phyloP scores from a whole-genome alignment of 2,797 vertebrate genomes.

The Amblyraja radiata region DNA sequence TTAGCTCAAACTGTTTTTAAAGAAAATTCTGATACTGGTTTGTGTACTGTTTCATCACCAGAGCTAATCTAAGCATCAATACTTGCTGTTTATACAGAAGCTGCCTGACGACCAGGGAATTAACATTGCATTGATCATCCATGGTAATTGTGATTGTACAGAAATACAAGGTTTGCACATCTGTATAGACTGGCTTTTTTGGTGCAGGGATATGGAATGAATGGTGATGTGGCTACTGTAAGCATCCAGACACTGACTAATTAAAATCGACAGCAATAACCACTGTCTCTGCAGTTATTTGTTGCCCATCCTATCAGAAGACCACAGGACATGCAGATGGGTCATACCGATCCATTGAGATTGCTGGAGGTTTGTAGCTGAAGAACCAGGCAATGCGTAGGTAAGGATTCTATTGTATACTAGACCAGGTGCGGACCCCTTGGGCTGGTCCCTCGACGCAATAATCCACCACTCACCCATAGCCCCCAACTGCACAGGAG shows the following conservation, averaged over 20 bases:
- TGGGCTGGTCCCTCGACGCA: too few relatives aligned
- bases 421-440: too few relatives aligned
- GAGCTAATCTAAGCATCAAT: conserved; percentile 27
- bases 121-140: conserved; percentile 8
- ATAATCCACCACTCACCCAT: too few relatives aligned
- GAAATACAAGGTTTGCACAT: conserved; percentile 12
- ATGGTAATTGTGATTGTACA: background rate
- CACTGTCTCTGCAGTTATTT: background rate
- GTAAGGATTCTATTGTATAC: too few relatives aligned
- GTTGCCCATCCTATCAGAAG: background rate
- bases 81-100: conserved; percentile 31
- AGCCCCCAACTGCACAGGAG: too few relatives aligned
- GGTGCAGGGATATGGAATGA: conserved; percentile 30
- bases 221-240: conserved; percentile 32
- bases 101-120: background rate
- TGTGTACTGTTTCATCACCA: conserved; percentile 21
- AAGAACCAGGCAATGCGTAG: background rate
- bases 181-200: conserved; percentile 32
- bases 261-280: conserved; percentile 28
- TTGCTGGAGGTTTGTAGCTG: background rate
- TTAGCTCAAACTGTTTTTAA: conserved; percentile 31
- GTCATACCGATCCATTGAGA: background rate
- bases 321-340: background rate
- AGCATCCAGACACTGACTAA: conserved; percentile 1
- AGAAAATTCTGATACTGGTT: conserved; percentile 25